These are phyloP conservation scores for Embiotoca jacksoni DNA, from an alignment of 2,113 vertebrate species.

Conservation along the genomic window DNA sequence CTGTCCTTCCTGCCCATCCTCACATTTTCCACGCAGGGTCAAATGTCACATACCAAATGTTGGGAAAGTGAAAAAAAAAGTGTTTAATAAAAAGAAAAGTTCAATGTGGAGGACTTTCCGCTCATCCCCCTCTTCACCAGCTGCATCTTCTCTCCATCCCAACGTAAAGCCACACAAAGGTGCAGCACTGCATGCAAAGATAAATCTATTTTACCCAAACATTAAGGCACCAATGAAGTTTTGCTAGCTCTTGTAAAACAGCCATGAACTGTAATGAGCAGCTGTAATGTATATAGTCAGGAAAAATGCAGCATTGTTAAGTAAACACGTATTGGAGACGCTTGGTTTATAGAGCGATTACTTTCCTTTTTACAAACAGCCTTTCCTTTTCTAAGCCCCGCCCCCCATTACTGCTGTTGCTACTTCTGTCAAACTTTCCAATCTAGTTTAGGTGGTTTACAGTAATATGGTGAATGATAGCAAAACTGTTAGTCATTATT, in stretches of 20 bases:
- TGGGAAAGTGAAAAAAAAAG: constrained; percentile 3
- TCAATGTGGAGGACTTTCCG: background rate
- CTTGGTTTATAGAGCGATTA: constrained; percentile 25
- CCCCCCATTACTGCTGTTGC: background rate
- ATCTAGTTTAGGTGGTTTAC: background rate
- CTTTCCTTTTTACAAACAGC: constrained; percentile 11
- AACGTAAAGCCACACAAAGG: constrained; percentile 11
- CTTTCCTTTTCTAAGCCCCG: background rate
- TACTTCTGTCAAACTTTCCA: background rate
- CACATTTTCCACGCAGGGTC: background rate
- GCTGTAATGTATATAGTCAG: constrained; percentile 16
- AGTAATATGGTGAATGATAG: too few species aligned
- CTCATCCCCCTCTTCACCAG: background rate
- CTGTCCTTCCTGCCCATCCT: background rate
- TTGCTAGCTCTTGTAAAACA: constrained; percentile 40
- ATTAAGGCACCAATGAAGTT: constrained; percentile 6
- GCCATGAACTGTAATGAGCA: constrained; percentile 31
- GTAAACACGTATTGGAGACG: constrained; percentile 1
- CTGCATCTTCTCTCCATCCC: constrained; percentile 16
- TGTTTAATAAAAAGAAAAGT: constrained; percentile 26
- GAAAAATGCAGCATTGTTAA: constrained; percentile 10
- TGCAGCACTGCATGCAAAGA: background rate
- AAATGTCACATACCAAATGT: background rate
- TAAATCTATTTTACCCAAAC: constrained; percentile 7
- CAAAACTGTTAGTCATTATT: too few species aligned